These are phyloP conservation scores for Aplysia californica DNA, from an alignment of 1,140 invertebrate species.

Conservation along the genomic window DNA sequence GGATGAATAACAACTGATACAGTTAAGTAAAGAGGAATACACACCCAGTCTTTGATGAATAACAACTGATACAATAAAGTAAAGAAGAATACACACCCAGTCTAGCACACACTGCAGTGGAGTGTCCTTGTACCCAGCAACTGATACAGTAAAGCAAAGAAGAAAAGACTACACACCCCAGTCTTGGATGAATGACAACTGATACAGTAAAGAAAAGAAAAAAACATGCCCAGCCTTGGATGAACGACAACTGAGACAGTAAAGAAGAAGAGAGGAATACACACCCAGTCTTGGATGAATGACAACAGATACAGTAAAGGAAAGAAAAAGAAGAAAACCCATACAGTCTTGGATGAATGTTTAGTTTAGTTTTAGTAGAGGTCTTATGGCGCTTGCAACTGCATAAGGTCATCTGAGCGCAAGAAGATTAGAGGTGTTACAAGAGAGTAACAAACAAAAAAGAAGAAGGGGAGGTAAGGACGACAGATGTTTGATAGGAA, in stretches of 20 bases:
- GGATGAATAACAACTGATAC: neutral
- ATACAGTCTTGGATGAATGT: neutral
- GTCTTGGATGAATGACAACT: neutral
- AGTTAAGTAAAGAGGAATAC: neutral
- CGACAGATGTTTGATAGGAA: no score
- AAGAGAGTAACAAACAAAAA: no score
- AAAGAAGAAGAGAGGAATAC: neutral
- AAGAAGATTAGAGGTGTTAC: no score
- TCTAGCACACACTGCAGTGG: constrained; percentile 83
- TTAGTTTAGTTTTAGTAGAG: no score
- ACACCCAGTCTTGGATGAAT: neutral
- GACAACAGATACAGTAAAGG: neutral
- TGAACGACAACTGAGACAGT: no score
- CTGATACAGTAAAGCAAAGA: no score
- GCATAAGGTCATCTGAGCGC: no score
- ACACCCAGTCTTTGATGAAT: neutral
- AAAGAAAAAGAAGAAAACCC: neutral
- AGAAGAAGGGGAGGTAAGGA: no score
- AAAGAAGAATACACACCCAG: constrained; percentile 78
- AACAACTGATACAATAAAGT: neutral
- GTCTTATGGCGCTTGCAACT: no score
- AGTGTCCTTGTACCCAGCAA: constrained; percentile 76
- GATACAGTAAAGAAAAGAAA: neutral
- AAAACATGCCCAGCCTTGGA: neutral
- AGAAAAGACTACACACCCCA: no score